Evolutionary conservation across 1,140 invertebrate genomes (phyloP).

Genomic region (Pomacea maculata): DNA sequence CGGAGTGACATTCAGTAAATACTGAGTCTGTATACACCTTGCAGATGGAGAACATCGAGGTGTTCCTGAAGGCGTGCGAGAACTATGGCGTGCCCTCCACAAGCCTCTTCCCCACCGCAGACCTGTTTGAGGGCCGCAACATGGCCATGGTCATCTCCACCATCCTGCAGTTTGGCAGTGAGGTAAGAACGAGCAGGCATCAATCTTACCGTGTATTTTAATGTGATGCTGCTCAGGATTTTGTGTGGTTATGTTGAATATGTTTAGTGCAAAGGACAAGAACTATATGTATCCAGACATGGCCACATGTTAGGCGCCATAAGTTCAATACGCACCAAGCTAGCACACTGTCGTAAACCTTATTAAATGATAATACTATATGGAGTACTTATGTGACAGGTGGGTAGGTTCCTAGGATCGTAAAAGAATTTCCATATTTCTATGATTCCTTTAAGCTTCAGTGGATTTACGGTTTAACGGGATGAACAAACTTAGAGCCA

Average conservation of each 20-base stretch:
- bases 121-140: constrained; percentile 75
- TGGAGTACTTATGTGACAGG: too few species aligned
- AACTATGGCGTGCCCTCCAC: constrained; percentile 91
- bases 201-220: constrained; percentile 68
- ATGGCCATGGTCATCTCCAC: constrained; percentile 63
- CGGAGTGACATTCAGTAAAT: not conserved
- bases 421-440: too few species aligned
- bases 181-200: constrained; percentile 71
- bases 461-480: too few species aligned
- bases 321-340: too few species aligned
- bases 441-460: too few species aligned
- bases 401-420: too few species aligned
- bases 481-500: too few species aligned
- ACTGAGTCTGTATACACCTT: constrained; percentile 13
- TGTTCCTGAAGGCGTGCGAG: constrained; percentile 86
- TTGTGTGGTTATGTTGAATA: not conserved
- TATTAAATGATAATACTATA: too few species aligned
- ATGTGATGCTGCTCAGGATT: constrained; percentile 65
- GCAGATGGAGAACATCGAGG: constrained; percentile 96
- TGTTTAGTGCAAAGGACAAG: not conserved
- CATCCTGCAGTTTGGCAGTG: constrained; percentile 56
- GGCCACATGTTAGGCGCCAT: too few species aligned
- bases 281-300: not conserved
- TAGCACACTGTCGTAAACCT: too few species aligned
- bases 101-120: constrained; percentile 90